These are phyloP conservation scores for Craseonycteris thonglongyai DNA, from an alignment of 2,113 vertebrate species.

Conservation along the genomic window DNA sequence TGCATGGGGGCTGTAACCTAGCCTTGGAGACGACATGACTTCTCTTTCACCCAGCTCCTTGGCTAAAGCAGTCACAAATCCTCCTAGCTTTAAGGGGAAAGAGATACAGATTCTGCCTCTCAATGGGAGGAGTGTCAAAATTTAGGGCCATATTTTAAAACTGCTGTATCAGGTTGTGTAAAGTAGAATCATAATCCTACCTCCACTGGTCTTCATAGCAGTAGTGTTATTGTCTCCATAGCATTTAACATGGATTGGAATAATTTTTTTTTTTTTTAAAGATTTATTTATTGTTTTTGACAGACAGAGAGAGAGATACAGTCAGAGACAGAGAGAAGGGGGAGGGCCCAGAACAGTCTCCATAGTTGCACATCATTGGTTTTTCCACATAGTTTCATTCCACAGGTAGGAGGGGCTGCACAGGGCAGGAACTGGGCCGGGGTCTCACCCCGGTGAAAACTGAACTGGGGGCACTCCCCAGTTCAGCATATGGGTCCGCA, in stretches of 20 bases:
- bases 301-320: too few species aligned
- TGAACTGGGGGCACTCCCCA: too few species aligned
- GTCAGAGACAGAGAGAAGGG: too few species aligned
- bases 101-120: background rate
- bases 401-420: too few species aligned
- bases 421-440: too few species aligned
- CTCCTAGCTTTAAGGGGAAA: background rate
- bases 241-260: background rate
- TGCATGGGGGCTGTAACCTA: background rate
- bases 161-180: background rate
- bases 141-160: background rate
- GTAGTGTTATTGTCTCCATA: background rate
- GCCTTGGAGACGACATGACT: background rate
- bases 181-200: background rate
- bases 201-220: background rate
- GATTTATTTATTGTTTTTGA: too few species aligned
- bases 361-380: too few species aligned
- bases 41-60: background rate
- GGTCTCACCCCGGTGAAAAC: too few species aligned
- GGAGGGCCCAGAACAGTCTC: too few species aligned
- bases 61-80: background rate
- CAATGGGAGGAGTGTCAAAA: background rate
- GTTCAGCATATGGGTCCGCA: too few species aligned
- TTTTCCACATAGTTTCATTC: too few species aligned
- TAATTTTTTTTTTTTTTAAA: too few species aligned